Evolutionary conservation across 2,888 invertebrate genomes (phyloP), one percentile per base, ranked within the genome.

Genomic region (Hypomecis punctinalis): DNA sequence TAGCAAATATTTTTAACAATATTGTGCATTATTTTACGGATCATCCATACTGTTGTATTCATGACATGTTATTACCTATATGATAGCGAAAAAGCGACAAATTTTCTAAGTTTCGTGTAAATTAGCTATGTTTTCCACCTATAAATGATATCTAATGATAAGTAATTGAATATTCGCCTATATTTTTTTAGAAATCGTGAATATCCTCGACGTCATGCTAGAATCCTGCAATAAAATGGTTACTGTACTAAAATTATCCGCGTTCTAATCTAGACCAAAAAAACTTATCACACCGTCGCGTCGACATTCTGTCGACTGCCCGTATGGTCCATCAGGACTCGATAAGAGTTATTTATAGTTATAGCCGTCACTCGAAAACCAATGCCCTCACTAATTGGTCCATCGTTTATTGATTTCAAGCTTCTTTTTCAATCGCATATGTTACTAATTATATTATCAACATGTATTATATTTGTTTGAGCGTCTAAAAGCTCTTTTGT

Each of bases 301-400:
- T 63, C 67, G 52, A 58, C 62, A 64, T 69, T 68, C 65, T 64
- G 68, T 66, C 65, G 68, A 64, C 63, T 62, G 80, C 84, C 88
- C 88, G 79, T 83, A 84, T 84, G 77, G 80, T 77, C 76, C 79
- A 80, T 76, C 66, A 76, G 55, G 80, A 81, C 73, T 79, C 70
- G 90, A 90, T 90, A 91, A 88, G 78, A 78, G 77, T 85, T 86
- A 90, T 91, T 64, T 64, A 64, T 64, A 43, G 56, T 88, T 90
- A 91, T 89, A 76, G 82, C 80, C 74, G 76, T 75, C 81, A 80
- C 73, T 72, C 78, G 73, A 72, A 75, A 73, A 74, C 75, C 80
- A 76, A 77, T 69, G 74, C 71, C 74, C 72, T 76, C 76, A 69
- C 73, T 69, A 70, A 76, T 76, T 76, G 78, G 72, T 77, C 73